A percentile compares a stretch with the other conserved stretches of the same genome.
These are phyloP conservation scores for Stomatorhinus walkeri DNA, from an alignment of 2,797 vertebrate genomes.

Conservation along the genomic window DNA sequence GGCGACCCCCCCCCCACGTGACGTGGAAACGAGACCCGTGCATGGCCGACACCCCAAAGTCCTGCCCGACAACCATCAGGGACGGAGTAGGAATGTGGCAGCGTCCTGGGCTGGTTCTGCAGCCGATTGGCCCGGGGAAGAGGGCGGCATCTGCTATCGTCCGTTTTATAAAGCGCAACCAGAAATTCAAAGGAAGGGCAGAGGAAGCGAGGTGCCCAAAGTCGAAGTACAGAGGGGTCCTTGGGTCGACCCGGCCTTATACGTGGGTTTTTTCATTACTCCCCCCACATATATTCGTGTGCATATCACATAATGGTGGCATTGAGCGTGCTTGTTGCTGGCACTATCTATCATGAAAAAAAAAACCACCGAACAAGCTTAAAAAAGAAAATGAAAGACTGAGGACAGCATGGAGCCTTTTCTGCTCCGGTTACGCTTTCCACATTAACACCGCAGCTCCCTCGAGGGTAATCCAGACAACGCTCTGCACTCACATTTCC, in stretches of 20 bases:
- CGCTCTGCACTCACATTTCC: slow-evolving; percentile 25
- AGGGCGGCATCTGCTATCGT: not conserved
- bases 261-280: slow-evolving; percentile 32
- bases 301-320: not conserved
- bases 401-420: not conserved
- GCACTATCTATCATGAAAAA: not conserved
- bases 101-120: slow-evolving; percentile 5
- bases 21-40: not conserved
- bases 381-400: not conserved
- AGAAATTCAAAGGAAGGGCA: slow-evolving; percentile 33
- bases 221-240: slow-evolving; percentile 28
- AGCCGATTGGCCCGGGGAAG: slow-evolving; percentile 1
- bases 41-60: not conserved
- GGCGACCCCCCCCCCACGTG: not conserved
- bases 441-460: slow-evolving; percentile 21
- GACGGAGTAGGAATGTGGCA: slow-evolving; percentile 17
- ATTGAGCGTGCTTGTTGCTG: not conserved
- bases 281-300: slow-evolving; percentile 1
- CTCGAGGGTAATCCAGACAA: slow-evolving; percentile 25
- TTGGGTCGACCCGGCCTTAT: slow-evolving; percentile 24
- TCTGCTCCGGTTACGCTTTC: slow-evolving; percentile 9
- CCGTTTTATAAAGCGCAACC: slow-evolving; percentile 11
- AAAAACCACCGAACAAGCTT: not conserved
- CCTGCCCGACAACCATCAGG: not conserved
- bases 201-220: slow-evolving; percentile 30